Base-by-base conservation (phyloP, 2,113 vertebrate genomes). In the Strigops habroptila region DNA sequence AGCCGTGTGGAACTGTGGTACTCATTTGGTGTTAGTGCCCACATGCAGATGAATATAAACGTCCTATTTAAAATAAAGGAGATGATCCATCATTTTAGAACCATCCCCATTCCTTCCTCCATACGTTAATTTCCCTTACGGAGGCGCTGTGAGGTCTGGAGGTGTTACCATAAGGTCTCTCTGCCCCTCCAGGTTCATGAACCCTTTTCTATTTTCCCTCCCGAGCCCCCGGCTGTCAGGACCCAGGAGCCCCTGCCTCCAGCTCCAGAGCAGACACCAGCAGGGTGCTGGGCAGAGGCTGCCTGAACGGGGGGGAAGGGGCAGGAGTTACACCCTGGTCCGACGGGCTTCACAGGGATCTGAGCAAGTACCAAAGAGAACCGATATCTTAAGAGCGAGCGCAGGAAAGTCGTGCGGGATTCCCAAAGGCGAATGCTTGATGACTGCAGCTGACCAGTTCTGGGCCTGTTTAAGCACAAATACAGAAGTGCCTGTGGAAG, bases 61-160 rank as follows among this genome's bases (percentile, higher is more conserved):
- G 5, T 43, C 49, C 30, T 10, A 4, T 18, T 43, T 24, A 30
- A 52, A 46, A 28, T 0, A 33, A 18, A 85, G 23, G 7, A 48
- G 13, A 23, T 0, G 0, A 18, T 39, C 46, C 30, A 15, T 24
- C n/a, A 9, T n/a, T 23, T 31, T 4, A 10, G 3, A 49, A 14
- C 31, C 13, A 11, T 4, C 8, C 9, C 57, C 27, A 1, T 10
- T 33, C 43, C 31, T 4, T 35, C 14, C 78, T 27, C 76, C 23
- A 1, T 0, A 1, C 0, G 1, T 5, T 4, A 21, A 10, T 10
- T 41, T 30, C 22, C 43, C 30, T 7, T 4, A 59, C 9, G 2
- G 22, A 59, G 33, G 13, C 6, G 9, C 57, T 59, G 21, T 4
- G 13, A 59, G 57, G 55, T 59, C 33, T n/a, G 21, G 23, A 59